Base-by-base conservation (phyloP, 2,888 invertebrate genomes). In the Amphiduros pacificus region DNA sequence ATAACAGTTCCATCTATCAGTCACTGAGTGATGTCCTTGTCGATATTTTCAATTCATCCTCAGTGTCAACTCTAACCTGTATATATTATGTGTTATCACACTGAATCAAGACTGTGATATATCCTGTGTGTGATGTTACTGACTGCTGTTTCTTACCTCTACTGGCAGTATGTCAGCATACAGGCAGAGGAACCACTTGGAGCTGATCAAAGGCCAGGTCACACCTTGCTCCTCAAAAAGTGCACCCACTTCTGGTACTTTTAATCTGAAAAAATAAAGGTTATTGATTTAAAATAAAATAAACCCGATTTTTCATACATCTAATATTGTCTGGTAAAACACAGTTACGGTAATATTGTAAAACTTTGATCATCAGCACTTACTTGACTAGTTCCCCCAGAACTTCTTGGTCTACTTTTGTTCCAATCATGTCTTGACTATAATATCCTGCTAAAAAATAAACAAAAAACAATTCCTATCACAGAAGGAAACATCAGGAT, bases 171-270 rank as follows among this genome's bases (percentile, higher is more conserved):
- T 94, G 85, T 96, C 95, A 56, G 93, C 92, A 84, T 91, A 95
- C 55, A 95, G 85, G 79, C 95, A 96, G 73, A 96, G 91, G 80
- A 96, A 94, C 95, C 95, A 96, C 84, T 95, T 96, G 62, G 94
- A 94, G 29, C 91, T 90, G 73, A 94, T 90, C 62, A 95, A 90
- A 58, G 93, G 90, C 91, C 94, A 94, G 17, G 93, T 91, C 73
- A 94, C 87, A 62, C 91, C 93, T 73, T 92, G 84, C 73, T 88
- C 87, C 71, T 89, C 89, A 68, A 95, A 88, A 81, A 93, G 92
- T 67, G 88, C 86, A 82, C 92, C 88, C 4, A 95, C 88, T 74
- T 89, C 88, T 11, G 94, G 94, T 75, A 90, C 88, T 81, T 90
- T 90, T 71, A 89, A 85, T 80, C 90, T 91, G 74, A 14, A 62